Evolutionary conservation across 2,797 vertebrate species (phyloP).

Genomic region (Chelmon rostratus): DNA sequence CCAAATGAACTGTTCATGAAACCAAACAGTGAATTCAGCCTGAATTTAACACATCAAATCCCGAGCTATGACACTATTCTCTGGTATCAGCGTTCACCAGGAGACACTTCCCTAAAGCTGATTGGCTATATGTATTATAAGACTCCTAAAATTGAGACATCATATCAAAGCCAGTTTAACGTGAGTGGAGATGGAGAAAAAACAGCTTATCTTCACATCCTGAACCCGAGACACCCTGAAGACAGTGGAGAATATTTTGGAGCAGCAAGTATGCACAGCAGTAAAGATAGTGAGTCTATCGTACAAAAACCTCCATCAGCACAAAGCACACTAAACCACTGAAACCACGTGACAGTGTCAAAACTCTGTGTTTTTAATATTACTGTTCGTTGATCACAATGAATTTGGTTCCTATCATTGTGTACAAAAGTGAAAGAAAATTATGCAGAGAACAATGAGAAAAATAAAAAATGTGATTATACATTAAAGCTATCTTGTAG

Average conservation of each 20-base stretch:
- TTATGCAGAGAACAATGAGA: neutral
- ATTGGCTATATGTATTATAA: constrained; percentile 60
- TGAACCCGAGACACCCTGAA: constrained; percentile 43
- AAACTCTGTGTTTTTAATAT: neutral
- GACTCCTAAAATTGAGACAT: rapidly evolving
- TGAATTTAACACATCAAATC: constrained; percentile 65
- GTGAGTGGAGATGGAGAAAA: constrained; percentile 72
- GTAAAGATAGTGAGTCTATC: constrained; percentile 26
- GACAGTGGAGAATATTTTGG: constrained; percentile 75
- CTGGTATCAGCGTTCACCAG: constrained; percentile 71
- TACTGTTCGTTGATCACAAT: neutral
- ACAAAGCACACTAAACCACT: constrained; percentile 29
- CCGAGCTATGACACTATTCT: constrained; percentile 59
- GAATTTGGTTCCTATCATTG: neutral
- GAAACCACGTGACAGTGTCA: constrained; percentile 17
- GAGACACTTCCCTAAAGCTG: constrained; percentile 49
- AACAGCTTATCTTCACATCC: constrained; percentile 50
- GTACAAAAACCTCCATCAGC: constrained; percentile 58
- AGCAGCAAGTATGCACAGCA: constrained; percentile 63
- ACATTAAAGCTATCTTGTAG: no score
- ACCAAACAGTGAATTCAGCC: neutral
- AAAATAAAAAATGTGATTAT: no score
- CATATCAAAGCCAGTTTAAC: constrained; percentile 37
- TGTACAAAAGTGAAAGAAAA: neutral
- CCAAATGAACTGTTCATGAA: constrained; percentile 24